Percentiles rank a stretch among this genome's conserved stretches.
Conservation (phyloP, 1,140 invertebrate genomes). For the Coboldia fuscipes region DNA sequence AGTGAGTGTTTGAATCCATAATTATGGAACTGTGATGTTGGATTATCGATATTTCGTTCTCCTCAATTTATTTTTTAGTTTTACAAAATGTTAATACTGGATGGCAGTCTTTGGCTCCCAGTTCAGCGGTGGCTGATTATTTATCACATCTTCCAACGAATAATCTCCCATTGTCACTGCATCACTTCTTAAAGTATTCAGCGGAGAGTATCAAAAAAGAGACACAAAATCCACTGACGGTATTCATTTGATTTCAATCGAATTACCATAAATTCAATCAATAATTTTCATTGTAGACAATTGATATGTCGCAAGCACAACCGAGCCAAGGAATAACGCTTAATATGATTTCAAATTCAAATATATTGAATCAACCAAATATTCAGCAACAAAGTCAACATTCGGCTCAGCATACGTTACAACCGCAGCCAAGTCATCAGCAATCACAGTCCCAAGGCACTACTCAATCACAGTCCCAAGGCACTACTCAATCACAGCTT, state of each 20-base stretch:
- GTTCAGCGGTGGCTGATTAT: conserved; percentile 61
- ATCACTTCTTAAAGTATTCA: conserved; percentile 68
- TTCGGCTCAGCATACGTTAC: conserved; percentile 11
- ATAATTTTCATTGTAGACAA: neutral
- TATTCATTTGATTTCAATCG: neutral
- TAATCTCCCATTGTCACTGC: conserved; percentile 51
- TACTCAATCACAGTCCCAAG: conserved; percentile 6
- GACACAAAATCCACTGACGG: conserved; percentile 20
- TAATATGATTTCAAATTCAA: conserved; percentile 6
- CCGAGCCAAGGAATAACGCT: conserved; percentile 16
- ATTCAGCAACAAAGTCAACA: conserved; percentile 4
- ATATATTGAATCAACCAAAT: neutral
- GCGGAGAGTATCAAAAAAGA: conserved; percentile 55
- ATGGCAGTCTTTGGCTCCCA: conserved; percentile 56
- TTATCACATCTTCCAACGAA: conserved; percentile 49
- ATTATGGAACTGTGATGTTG: neutral
- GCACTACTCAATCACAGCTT: neutral
- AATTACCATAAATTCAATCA: neutral
- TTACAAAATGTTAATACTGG: conserved; percentile 17
- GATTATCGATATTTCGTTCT: neutral
- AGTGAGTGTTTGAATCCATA: neutral
- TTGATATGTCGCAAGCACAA: conserved; percentile 13
- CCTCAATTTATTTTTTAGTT: conserved; percentile 7
- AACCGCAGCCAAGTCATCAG: conserved; percentile 11
- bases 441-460: conserved; percentile 6